Conservation (phyloP, 2,888 invertebrate species). For the Eupithecia exiguata region DNA sequence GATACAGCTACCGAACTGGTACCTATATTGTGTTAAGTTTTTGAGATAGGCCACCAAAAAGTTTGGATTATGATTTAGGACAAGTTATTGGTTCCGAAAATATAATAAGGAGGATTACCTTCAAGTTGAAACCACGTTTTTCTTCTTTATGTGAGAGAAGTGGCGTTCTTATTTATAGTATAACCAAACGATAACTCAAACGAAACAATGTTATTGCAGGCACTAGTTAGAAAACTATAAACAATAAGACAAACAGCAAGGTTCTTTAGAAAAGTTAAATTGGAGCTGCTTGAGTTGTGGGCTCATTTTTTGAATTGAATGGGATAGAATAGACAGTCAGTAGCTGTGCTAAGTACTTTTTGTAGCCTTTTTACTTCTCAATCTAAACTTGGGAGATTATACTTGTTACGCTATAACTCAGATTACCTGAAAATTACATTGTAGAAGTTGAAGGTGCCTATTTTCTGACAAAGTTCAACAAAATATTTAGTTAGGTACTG, state of each 20-base stretch:
- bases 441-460: slow-evolving; percentile 19
- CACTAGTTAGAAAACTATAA: not conserved
- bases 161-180: not conserved
- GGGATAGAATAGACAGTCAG: slow-evolving; percentile 47
- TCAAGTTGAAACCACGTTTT: no score
- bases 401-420: slow-evolving; percentile 31
- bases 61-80: not conserved
- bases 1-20: not conserved
- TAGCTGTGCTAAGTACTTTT: slow-evolving; percentile 33
- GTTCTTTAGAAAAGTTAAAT: not conserved
- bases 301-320: slow-evolving; percentile 51
- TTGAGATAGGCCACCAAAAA: not conserved
- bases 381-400: slow-evolving; percentile 38
- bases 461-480: slow-evolving; percentile 9
- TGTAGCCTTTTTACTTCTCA: slow-evolving; percentile 41
- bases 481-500: slow-evolving; percentile 23
- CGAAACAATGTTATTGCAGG: not conserved
- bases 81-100: no score
- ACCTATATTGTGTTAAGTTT: not conserved
- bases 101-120: no score
- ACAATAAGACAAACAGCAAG: not conserved
- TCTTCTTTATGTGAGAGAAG: not conserved
- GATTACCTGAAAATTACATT: slow-evolving; percentile 35
- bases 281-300: slow-evolving; percentile 58
- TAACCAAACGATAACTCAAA: not conserved